phyloP scores from a whole-genome alignment of 1,140 invertebrate species.

The Colletes gigas region DNA sequence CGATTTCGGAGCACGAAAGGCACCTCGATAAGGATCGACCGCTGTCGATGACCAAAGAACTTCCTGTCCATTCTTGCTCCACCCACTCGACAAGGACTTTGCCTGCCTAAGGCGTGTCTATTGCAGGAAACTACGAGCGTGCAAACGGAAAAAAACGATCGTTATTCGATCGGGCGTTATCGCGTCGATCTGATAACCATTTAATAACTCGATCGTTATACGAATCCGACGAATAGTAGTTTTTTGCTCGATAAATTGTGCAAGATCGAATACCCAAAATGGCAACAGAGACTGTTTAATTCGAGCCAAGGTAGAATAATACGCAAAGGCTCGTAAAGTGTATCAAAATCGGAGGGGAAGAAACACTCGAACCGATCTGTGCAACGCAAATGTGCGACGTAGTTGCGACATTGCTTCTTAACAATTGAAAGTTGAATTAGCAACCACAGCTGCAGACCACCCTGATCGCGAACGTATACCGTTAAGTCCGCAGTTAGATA shows the following conservation, averaged over 20 bases:
- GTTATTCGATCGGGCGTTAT: neutral
- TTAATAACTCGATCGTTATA: neutral
- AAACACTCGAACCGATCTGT: neutral
- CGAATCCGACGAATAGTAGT: neutral
- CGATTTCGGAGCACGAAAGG: slow-evolving; percentile 5
- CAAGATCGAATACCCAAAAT: neutral
- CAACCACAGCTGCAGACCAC: neutral
- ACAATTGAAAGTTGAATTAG: neutral
- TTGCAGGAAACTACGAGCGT: neutral
- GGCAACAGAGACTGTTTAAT: neutral
- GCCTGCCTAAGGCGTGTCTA: neutral
- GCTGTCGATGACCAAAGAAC: neutral
- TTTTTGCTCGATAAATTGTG: neutral
- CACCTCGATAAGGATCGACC: slow-evolving; percentile 4
- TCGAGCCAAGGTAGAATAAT: neutral
- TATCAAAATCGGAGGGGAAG: neutral
- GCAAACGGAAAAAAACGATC: neutral
- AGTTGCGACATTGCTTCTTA: neutral
- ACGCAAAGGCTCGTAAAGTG: no score
- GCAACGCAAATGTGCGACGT: neutral
- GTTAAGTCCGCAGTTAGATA: slow-evolving; percentile 6
- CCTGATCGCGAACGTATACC: neutral
- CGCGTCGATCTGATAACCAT: neutral
- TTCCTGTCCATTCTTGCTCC: slow-evolving; percentile 23
- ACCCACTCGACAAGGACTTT: slow-evolving; percentile 43